Evolutionary conservation across 1,140 invertebrate genomes (phyloP).

Genomic region (Lepidurus couesii): DNA sequence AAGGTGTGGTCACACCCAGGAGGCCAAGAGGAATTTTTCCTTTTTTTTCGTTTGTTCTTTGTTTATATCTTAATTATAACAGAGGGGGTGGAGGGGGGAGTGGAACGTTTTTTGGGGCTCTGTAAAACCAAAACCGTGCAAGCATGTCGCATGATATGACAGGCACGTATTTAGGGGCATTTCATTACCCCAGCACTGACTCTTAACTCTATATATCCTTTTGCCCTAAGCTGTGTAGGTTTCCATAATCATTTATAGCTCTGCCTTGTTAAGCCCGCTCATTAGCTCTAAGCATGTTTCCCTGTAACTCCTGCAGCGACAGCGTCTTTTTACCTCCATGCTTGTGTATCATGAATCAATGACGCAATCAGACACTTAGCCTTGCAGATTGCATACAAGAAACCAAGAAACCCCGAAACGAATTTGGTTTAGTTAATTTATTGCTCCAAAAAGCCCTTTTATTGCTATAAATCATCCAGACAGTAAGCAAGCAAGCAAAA

Average conservation of each 20-base stretch:
- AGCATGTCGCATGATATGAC: too few relatives aligned
- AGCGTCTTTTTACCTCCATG: background rate
- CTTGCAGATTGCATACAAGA: too few relatives aligned
- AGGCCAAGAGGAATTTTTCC: background rate
- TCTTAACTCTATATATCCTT: background rate
- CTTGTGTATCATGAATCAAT: background rate
- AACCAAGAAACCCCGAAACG: too few relatives aligned
- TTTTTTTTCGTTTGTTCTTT: background rate
- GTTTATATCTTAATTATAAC: background rate
- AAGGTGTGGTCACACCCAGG: conserved; percentile 17
- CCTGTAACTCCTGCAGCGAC: background rate
- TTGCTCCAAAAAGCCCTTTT: background rate
- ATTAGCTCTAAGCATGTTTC: background rate
- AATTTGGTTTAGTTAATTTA: too few relatives aligned
- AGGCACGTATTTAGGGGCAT: too few relatives aligned
- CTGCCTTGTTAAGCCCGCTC: background rate
- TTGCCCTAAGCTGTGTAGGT: background rate
- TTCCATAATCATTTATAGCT: conserved; percentile 5
- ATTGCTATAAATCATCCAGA: background rate
- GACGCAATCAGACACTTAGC: background rate
- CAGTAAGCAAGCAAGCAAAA: background rate
- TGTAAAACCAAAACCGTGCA: too few relatives aligned
- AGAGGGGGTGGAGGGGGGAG: background rate
- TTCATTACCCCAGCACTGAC: too few relatives aligned
- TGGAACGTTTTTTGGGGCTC: background rate